These are phyloP conservation scores for Crenichthys baileyi DNA, from an alignment of 2,797 vertebrate species.

Conservation along the genomic window DNA sequence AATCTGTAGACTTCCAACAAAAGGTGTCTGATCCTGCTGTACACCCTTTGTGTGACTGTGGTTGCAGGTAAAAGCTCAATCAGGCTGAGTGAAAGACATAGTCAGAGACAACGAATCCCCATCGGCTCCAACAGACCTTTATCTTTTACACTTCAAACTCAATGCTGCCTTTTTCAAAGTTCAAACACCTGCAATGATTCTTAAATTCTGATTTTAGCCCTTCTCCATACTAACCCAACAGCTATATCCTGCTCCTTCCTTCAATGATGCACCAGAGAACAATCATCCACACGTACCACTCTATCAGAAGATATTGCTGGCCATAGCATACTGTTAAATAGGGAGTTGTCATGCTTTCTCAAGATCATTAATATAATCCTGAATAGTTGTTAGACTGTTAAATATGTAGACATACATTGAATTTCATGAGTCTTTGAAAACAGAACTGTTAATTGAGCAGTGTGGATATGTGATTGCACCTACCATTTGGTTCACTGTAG, in stretches of 20 bases:
- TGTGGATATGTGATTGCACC: no score
- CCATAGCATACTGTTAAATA: no score
- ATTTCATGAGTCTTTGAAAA: no score
- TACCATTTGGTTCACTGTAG: no score
- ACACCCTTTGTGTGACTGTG: slow-evolving; percentile 23
- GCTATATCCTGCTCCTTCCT: slow-evolving; percentile 23
- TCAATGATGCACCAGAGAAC: background rate
- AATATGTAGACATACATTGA: no score
- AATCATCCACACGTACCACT: no score
- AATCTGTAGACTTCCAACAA: slow-evolving; percentile 42
- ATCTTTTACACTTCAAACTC: slow-evolving; percentile 62
- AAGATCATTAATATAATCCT: no score
- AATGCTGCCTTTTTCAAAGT: slow-evolving; percentile 67
- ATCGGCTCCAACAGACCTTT: slow-evolving; percentile 67
- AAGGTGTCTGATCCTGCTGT: slow-evolving; percentile 33
- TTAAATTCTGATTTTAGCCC: slow-evolving; percentile 60
- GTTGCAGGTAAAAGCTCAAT: slow-evolving; percentile 58
- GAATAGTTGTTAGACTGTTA: no score
- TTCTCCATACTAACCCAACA: slow-evolving; percentile 36
- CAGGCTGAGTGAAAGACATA: slow-evolving; percentile 46
- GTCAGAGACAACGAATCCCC: slow-evolving; percentile 43
- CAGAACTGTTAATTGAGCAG: no score
- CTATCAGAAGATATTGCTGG: no score
- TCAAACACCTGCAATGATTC: slow-evolving; percentile 72
- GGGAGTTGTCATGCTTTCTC: no score